Base-by-base conservation (phyloP, 2,888 invertebrate species). In the Protophormia terraenovae region DNA sequence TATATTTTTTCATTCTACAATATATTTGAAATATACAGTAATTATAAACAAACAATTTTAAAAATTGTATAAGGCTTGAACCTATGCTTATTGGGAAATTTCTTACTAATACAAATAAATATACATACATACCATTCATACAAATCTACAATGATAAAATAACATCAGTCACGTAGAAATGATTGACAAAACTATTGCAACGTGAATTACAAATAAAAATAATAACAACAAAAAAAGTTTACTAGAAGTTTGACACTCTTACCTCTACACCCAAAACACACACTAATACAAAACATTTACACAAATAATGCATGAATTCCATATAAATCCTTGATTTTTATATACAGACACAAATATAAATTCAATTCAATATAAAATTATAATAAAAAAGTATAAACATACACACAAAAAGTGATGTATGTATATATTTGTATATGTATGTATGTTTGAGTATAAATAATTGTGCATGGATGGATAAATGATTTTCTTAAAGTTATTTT, bases 401-500 rank as follows among this genome's bases (percentile, higher is more conserved):
- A 75, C n/a, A 29, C 32, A 50, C 10, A 16, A 2, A 29, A 32
- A 60, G 2, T 41, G 12, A 64, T 22, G 4, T 45, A 45, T 72
- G 7, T 47, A 27, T 16, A 66, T 71, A 19, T n/a, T 1, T 72
- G 22, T 19, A 32, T 35, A n/a, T 60, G 24, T 47, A 12, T 7
- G 8, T 76, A 16, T 71, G 27, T 67, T 6, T 73, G 38, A 58
- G 62, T 71, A 12, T 29, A 62, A 80, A 72, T 84, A 73, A 81
- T 78, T 85, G 73, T 71, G 86, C 76, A 80, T 73, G 76, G 69
- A 83, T 64, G 80, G 67, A 77, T 80, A 77, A 71, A 86, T 86
- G 73, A 83, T 83, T 86, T 86, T 86, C 83, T 83, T 83, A 81
- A 91, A 91, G 91, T 92, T 91, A 91, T 92, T 92, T 92, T 91